Base-by-base conservation (phyloP, 2,113 vertebrate genomes). In the Irena cyanogastra region DNA sequence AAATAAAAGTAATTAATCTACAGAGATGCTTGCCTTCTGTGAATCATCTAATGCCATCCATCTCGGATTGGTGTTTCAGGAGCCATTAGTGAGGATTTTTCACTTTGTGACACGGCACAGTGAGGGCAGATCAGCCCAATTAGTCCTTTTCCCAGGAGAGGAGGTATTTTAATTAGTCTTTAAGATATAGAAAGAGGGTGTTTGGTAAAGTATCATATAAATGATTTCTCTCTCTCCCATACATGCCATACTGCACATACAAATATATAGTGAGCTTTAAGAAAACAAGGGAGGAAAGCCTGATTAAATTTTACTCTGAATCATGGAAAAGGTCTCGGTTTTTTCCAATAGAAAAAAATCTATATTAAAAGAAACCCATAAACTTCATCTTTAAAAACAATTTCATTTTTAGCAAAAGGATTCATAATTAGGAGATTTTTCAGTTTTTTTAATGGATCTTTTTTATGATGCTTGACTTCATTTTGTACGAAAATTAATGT, bases 21-120 rank as follows among this genome's bases (percentile, higher is more conserved):
- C 64, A 64, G 87, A 97, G 86, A 95, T 97, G 37, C 31, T 85
- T 95, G 80, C 93, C 77, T 93, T 97, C 80, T 94, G 41, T 98
- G 97, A 98, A 93, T 98, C 97, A 97, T 90, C 82, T 93, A 95
- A 97, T 92, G 85, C 91, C 92, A 97, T 87, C 97, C 90, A 97
- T 95, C 80, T 96, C 88, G 77, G 83, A 91, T 8, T 92, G 94
- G 83, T 4, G 24, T 78, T 96, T 95, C 89, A 94, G 82, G 78
- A 97, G 54, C 80, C 54, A 89, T 97, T 97, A 95, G 87, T 72
- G 95, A 92, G 97, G 94, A 96, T 97, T 97, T 98, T 97, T 94
- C 89, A 90, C 77, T 93, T 85, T 96, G 81, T 95, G 83, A 86
- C 89, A 90, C 44, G 53, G 54, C 53, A 94, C 18, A 45, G 44